phyloP scores from a whole-genome alignment of 2,888 invertebrate genomes.

The Micoletzkya japonica region DNA sequence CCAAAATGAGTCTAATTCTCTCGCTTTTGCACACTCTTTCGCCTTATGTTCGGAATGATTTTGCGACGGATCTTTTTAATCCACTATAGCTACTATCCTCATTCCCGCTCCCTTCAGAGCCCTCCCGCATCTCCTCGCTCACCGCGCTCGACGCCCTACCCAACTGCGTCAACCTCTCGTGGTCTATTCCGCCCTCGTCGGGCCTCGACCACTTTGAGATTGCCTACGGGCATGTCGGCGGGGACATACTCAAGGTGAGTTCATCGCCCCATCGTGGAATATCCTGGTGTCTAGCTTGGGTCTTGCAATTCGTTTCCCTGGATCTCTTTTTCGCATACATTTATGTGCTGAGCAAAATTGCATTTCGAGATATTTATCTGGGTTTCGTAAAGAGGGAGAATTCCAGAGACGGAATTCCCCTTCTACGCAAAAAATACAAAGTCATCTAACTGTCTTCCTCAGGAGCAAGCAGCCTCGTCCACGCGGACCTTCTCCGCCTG shows the following conservation, averaged over 20 bases:
- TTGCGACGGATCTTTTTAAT: too few species aligned
- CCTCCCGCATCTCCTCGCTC: conserved; percentile 39
- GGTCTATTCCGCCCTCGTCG: conserved; percentile 46
- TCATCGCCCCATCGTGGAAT: neutral
- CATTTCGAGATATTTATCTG: neutral
- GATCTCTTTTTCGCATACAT: too few species aligned
- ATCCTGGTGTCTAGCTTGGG: too few species aligned
- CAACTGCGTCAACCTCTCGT: conserved; percentile 51
- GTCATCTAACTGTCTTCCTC: neutral
- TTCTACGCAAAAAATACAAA: neutral
- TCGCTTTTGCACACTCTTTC: too few species aligned
- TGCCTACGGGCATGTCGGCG: conserved; percentile 41
- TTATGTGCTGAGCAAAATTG: too few species aligned
- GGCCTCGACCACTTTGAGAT: conserved; percentile 53
- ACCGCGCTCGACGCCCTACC: conserved; percentile 49
- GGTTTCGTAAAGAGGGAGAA: neutral
- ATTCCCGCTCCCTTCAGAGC: too few species aligned
- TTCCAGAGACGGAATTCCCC: neutral
- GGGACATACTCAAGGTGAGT: conserved; percentile 36
- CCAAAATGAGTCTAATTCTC: too few species aligned
- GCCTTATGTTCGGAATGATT: too few species aligned
- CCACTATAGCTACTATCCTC: too few species aligned
- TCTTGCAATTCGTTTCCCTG: too few species aligned
- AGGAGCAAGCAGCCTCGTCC: conserved; percentile 24
- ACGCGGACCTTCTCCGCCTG: conserved; percentile 34